Evolutionary conservation across 2,113 vertebrate species (phyloP), one percentile per base, ranked within the genome.

Genomic region (Zosterops pallidus): DNA sequence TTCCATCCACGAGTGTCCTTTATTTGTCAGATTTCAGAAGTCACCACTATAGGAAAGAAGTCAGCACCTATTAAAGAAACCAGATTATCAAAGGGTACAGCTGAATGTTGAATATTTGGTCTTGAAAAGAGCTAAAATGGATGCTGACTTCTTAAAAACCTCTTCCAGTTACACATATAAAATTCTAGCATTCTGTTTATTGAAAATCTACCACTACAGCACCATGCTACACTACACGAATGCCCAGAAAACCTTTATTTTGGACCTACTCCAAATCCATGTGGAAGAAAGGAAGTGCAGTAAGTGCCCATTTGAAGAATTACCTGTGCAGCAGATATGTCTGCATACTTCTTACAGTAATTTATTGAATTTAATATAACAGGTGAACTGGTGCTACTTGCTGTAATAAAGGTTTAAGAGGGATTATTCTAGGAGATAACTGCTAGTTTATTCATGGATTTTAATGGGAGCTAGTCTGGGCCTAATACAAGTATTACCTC

Each of bases 361-460:
- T 88, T 90, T 93, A 83, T 89, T 90, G 60, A 70, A 86, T 94
- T 90, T 81, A 90, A 80, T 92, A 57, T 80, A 83, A 88, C 83
- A 90, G 86, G 71, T 92, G 83, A 95, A 93, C 76, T 67, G 35
- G 55, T 93, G 75, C 46, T 77, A 87, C 83, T 95, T 77, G 22
- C 79, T 85, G 59, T 92, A 94, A 94, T 95, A 86, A 90, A 90
- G 86, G 75, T 93, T 96, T 96, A 86, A 94, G 95, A 88, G 41
- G 82, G 92, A 93, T 93, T 94, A 93, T 92, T 95, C 75, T 80
- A 85, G 39, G 79, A 96, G 59, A 83, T 74, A 88, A 59, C 71
- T 80, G 83, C 37, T 90, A 63, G 71, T 93, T 95, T 93, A 83
- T 92, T 79, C 31, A 57, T 37, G 50, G 85, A 70, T 92, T 93